Conservation (phyloP, 2,797 vertebrate genomes). For the Ceyx erithaca region DNA sequence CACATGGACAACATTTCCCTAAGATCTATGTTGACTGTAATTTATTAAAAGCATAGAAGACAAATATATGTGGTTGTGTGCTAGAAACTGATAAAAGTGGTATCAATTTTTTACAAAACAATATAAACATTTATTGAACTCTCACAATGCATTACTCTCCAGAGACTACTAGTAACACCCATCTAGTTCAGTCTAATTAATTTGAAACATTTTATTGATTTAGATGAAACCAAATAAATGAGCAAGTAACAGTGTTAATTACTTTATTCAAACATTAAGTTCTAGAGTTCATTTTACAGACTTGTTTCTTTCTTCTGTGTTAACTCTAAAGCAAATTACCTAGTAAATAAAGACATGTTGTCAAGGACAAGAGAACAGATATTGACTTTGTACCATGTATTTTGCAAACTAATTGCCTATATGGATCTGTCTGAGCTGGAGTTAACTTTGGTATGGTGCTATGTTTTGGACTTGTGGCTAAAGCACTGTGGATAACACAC, state of each 20-base stretch:
- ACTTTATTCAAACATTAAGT: background rate
- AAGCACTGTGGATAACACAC: background rate
- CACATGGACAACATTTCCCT: background rate
- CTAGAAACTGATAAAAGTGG: background rate
- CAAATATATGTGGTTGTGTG: background rate
- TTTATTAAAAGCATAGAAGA: background rate
- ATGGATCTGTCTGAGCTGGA: background rate
- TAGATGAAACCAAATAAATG: background rate
- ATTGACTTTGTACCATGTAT: background rate
- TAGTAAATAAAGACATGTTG: background rate
- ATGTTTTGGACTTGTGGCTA: background rate
- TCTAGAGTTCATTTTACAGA: background rate
- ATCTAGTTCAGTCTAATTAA: background rate
- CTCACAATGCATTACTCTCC: background rate
- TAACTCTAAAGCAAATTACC: background rate
- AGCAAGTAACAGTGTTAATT: background rate
- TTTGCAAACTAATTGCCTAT: background rate
- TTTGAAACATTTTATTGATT: background rate
- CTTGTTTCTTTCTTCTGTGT: background rate
- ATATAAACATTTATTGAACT: background rate
- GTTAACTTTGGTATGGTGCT: background rate
- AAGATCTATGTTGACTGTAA: background rate
- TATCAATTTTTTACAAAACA: background rate
- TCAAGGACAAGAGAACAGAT: background rate
- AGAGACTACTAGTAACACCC: background rate